These are phyloP conservation scores for Agriopis marginaria DNA, from an alignment of 2,888 invertebrate genomes.

Conservation along the genomic window DNA sequence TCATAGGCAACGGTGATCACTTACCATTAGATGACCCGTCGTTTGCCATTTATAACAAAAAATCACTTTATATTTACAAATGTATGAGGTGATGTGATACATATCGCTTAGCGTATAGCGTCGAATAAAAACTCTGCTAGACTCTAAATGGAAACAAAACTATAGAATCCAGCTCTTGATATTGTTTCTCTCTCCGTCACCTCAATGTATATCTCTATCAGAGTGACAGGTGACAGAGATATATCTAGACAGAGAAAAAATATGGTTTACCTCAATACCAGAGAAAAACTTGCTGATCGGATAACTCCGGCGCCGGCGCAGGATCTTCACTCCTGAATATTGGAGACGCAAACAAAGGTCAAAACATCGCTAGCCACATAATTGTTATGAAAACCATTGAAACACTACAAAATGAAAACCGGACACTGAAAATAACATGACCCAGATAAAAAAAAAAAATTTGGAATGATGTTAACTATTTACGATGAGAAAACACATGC, in stretches of 20 bases:
- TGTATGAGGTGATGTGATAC: too few relatives aligned
- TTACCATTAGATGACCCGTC: too few relatives aligned
- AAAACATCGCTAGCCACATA: constrained; percentile 34
- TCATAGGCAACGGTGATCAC: too few relatives aligned
- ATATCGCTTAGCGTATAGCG: too few relatives aligned
- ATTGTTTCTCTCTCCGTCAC: not conserved
- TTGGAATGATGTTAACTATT: too few relatives aligned
- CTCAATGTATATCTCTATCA: not conserved
- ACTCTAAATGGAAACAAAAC: too few relatives aligned
- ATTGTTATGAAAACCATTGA: constrained; percentile 40
- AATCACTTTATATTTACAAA: too few relatives aligned
- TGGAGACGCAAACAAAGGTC: constrained; percentile 41
- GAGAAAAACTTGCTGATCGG: not conserved
- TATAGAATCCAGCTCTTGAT: not conserved
- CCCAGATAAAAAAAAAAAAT: constrained; percentile 6
- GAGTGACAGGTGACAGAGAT: constrained; percentile 1
- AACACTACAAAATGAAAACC: constrained; percentile 26
- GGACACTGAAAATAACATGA: constrained; percentile 23
- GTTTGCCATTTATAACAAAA: too few relatives aligned
- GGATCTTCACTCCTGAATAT: constrained; percentile 32
- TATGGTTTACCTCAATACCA: too few relatives aligned
- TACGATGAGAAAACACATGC: too few relatives aligned
- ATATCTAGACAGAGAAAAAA: not conserved
- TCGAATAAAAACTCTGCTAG: too few relatives aligned
- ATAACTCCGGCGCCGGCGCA: constrained; percentile 23